Base-by-base conservation (phyloP, 2,888 invertebrate genomes). In the Dryococelus australis region DNA sequence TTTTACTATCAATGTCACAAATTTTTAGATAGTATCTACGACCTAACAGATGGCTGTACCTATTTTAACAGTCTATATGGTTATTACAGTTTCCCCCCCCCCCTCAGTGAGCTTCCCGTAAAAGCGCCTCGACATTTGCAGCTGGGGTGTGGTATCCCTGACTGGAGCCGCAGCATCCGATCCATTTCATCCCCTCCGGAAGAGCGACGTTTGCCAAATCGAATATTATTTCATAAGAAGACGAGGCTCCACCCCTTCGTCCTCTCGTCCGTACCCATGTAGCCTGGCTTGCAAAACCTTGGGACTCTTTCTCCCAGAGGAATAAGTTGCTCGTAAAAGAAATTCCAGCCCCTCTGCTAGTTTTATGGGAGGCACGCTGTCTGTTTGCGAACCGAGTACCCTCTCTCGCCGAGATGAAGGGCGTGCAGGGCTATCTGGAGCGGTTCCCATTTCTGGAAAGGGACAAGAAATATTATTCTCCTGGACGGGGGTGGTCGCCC, bases 381-480 rank as follows among this genome's bases (percentile, higher is more conserved):
- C 24, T 65, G 65, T 65, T 65, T 65, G 65, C 65, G 65, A 65
- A 65, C 65, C n/a, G 65, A n/a, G 65, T 65, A 65, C 65, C n/a
- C 65, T 65, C 10, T 20, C 8, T 65, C n/a, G 24, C n/a, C 12
- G 16, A 20, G 65, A 20, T 3, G 20, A 24, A 8, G 65, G 65
- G 20, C 13, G n/a, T 10, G 65, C 24, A 20, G 16, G 65, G 65
- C 65, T 65, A 65, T 65, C 65, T n/a, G 65, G 65, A n/a, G 65
- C 20, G 65, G 65, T n/a, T n/a, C 65, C 65, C 20, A n/a, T 65
- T 16, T 65, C 65, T 65, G 65, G 10, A 51, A 51, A 65, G 65
- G 65, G 47, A 47, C 47, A 8, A 47, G 47, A 47, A 47, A 47
- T 47, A 47, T 47, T 47, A 47, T 47, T 47, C 47, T 6, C 47